Evolutionary conservation across 2,888 invertebrate species (phyloP).

Genomic region (Parascotia fuliginaria): DNA sequence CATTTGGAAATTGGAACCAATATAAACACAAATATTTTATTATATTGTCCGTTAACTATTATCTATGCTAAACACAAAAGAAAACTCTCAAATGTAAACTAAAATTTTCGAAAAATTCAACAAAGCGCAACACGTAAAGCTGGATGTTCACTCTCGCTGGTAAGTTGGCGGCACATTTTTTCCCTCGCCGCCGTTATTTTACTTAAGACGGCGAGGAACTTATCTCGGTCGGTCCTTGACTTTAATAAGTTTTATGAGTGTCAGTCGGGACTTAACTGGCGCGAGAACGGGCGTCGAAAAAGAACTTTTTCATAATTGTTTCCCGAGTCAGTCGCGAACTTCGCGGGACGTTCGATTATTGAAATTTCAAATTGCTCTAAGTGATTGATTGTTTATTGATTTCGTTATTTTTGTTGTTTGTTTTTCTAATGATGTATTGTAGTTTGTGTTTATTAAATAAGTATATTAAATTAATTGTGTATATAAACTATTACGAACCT

Average conservation of each 20-base stretch:
- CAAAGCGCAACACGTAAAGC: slow-evolving; percentile 76
- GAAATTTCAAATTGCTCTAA: slow-evolving; percentile 68
- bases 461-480: too few relatives aligned
- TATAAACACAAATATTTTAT: too few relatives aligned
- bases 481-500: too few relatives aligned
- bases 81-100: slow-evolving; percentile 53
- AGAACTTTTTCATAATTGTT: slow-evolving; percentile 85
- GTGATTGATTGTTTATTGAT: slow-evolving; percentile 65
- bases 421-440: slow-evolving; percentile 8
- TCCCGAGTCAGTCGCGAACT: slow-evolving; percentile 71
- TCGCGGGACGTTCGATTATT: slow-evolving; percentile 74
- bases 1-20: too few relatives aligned
- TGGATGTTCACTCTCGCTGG: slow-evolving; percentile 77
- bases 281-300: slow-evolving; percentile 79
- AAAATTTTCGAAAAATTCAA: slow-evolving; percentile 55
- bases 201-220: slow-evolving; percentile 83
- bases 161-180: slow-evolving; percentile 77
- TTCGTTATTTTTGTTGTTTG: slow-evolving; percentile 46
- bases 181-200: slow-evolving; percentile 77
- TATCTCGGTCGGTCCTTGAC: slow-evolving; percentile 85
- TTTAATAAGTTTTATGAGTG: slow-evolving; percentile 86
- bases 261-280: slow-evolving; percentile 83
- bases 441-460: slow-evolving; percentile 25
- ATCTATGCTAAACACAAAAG: too few relatives aligned
- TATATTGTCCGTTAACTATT: too few relatives aligned